Base-by-base conservation (phyloP, 2,888 invertebrate species). In the Dolichopus griseipennis region DNA sequence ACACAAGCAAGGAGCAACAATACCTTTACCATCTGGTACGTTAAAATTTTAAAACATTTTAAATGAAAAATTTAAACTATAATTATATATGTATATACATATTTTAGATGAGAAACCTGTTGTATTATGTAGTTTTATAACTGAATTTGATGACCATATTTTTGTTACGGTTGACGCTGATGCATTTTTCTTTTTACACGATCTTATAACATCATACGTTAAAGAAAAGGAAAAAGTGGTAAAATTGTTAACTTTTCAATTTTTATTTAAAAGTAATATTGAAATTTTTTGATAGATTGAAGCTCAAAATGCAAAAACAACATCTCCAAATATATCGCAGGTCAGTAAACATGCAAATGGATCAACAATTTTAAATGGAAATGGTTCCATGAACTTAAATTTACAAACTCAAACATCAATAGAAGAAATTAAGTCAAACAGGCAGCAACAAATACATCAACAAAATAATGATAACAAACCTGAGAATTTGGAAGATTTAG, bases 101-200 rank as follows among this genome's bases (percentile, higher is more conserved):
- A 65, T 65, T 69, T 70, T 75, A 90, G 91, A 87, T 74, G 87
- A 87, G 68, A 94, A 93, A 79, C 95, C 97, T 2, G 86, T 89
- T 66, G 97, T 98, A 41, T 92, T 95, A 75, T 97, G 97, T 84
- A 95, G 95, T 80, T 97, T 99, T 81, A 95, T 97, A 70, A 97
- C 97, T 2, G 97, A 98, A 82, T 98, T 99, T 83, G 96, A 97
- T 79, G 97, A 97, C 82, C 97, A 97, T 80, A 97, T 98, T 76
- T 96, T 95, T 82, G 97, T 97, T 71, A 95, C 97, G 0, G 96
- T 97, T 72, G 95, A 99, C 83, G 97, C 97, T 1, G 97, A 98
- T 83, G 95, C 96, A 1, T 97, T 99, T 83, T 92, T 98, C 83
- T 99, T 98, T 82, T 84, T 99, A 43, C 98, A 98, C 79, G 97